A percentile compares a stretch with the other conserved stretches of the same genome.
Evolutionary conservation across 2,888 invertebrate genomes (phyloP).

Genomic region (Seira sanloemensis): DNA sequence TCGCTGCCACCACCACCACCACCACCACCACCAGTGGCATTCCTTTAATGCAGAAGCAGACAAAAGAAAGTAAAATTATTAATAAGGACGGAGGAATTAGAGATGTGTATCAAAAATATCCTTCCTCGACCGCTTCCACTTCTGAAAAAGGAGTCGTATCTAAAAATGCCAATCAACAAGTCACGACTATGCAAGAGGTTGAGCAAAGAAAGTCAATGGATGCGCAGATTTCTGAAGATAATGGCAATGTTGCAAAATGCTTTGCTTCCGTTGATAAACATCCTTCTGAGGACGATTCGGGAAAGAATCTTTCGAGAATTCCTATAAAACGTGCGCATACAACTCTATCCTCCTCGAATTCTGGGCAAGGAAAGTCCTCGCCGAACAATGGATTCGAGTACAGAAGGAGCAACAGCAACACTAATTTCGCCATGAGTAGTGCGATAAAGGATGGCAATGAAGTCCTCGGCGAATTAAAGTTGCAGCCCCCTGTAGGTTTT

Average conservation of each 20-base stretch:
- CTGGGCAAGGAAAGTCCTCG: slow-evolving; percentile 14
- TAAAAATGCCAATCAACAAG: slow-evolving; percentile 56
- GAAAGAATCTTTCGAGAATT: slow-evolving; percentile 53
- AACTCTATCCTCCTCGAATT: slow-evolving; percentile 33
- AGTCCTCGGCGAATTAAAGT: slow-evolving; percentile 61
- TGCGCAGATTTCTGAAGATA: not conserved
- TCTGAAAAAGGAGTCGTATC: slow-evolving; percentile 53
- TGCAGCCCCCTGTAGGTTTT: slow-evolving; percentile 70
- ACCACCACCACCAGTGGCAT: slow-evolving; percentile 35
- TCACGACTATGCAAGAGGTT: slow-evolving; percentile 40
- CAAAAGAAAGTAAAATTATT: not conserved
- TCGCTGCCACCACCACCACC: not conserved
- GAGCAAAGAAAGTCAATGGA: slow-evolving; percentile 26
- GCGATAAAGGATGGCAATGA: no score
- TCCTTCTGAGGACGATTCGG: slow-evolving; percentile 31
- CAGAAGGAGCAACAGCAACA: slow-evolving; percentile 24
- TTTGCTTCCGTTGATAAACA: slow-evolving; percentile 47
- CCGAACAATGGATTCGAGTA: slow-evolving; percentile 15
- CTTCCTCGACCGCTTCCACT: not conserved
- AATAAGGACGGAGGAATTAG: not conserved
- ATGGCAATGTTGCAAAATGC: slow-evolving; percentile 35
- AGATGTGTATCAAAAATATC: not conserved
- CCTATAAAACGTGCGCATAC: slow-evolving; percentile 53
- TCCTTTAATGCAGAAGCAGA: slow-evolving; percentile 32
- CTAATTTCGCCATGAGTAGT: slow-evolving; percentile 21